Base-by-base conservation (phyloP, 1,140 invertebrate species). In the Latrodectus geometricus region DNA sequence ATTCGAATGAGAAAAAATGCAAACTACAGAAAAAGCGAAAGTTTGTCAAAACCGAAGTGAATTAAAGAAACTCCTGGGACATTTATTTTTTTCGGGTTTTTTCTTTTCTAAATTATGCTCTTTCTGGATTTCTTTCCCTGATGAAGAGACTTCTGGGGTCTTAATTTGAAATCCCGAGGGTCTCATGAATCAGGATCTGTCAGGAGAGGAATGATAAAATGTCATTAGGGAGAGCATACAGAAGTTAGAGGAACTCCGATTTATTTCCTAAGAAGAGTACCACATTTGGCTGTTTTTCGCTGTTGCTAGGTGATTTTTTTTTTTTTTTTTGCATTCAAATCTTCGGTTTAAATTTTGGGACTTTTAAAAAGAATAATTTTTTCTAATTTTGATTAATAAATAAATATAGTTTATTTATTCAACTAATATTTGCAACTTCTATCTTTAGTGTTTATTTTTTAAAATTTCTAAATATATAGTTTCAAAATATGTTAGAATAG, bases 151-250 rank as follows among this genome's bases (percentile, higher is more conserved):
- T 61, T 61, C 17, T 61, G 54, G 2, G 17, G 21, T 73, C 70
- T 73, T 73, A 73, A 73, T 73, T 73, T 73, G 70, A 73, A 23
- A 73, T 49, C 70, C 70, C 70, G 14, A n/a, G 35, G 48, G 70
- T 21, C 70, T 73, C 70, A 73, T 73, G 70, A 73, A 73, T 73
- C 70, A 73, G 70, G 23, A 15, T 48, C 48, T 73, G 70, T 73
- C 70, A 73, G 23, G n/a, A 49, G 70, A 4, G 54, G 54, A 73
- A 73, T 73, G 70, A 73, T 73, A 73, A 73, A 73, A 73, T 73
- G 70, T 73, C 70, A 73, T 73, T 73, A 73, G 23, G 35, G 48
- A 48, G 48, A 49, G 70, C n/a, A 73, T 23, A 73, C 23, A 50
- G 48, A 73, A 73, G 70, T 73, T 73, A 50, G 70, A 73, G n/a